Percentiles rank a stretch among this genome's conserved stretches.
These are phyloP conservation scores for Poeciliopsis infans DNA, from an alignment of 2,797 vertebrate species.

Conservation along the genomic window DNA sequence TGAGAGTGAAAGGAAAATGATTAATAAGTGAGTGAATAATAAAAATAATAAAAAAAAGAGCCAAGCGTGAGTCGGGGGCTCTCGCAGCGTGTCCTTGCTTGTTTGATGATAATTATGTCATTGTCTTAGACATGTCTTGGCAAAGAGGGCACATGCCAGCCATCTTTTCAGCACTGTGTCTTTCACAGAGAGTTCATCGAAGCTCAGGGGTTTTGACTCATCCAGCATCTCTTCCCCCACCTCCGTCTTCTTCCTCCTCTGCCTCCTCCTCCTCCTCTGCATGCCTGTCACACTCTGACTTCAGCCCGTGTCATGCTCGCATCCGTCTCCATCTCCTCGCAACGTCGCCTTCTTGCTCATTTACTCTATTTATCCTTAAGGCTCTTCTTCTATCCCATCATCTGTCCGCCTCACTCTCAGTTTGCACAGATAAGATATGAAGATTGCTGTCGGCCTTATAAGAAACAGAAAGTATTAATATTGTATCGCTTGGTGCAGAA, in stretches of 20 bases:
- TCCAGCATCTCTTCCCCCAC: slow-evolving; percentile 52
- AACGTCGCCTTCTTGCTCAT: slow-evolving; percentile 30
- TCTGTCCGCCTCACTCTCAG: slow-evolving; percentile 6
- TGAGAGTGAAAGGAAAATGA: slow-evolving; percentile 44
- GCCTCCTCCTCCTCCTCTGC: slow-evolving; percentile 24
- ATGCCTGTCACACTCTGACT: slow-evolving; percentile 52
- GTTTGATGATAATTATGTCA: slow-evolving; percentile 64
- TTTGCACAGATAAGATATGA: slow-evolving; percentile 29
- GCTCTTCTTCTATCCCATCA: slow-evolving; percentile 13
- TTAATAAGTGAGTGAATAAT: slow-evolving; percentile 60
- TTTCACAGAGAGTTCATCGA: slow-evolving; percentile 65
- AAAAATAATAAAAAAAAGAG: slow-evolving; percentile 62
- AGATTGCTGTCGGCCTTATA: slow-evolving; percentile 7
- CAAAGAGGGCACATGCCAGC: slow-evolving; percentile 61
- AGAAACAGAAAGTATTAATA: slow-evolving; percentile 5
- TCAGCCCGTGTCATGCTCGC: slow-evolving; percentile 26
- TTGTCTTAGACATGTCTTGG: slow-evolving; percentile 71
- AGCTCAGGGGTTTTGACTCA: slow-evolving; percentile 75
- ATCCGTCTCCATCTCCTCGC: slow-evolving; percentile 20
- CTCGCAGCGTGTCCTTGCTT: slow-evolving; percentile 63
- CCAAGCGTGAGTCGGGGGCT: slow-evolving; percentile 43
- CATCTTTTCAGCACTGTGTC: slow-evolving; percentile 70
- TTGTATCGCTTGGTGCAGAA: slow-evolving; percentile 1
- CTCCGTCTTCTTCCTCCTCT: slow-evolving; percentile 10
- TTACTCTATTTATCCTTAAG: slow-evolving; percentile 24